Conservation (phyloP, 2,797 vertebrate genomes). For the Toxotes lorentzi region DNA sequence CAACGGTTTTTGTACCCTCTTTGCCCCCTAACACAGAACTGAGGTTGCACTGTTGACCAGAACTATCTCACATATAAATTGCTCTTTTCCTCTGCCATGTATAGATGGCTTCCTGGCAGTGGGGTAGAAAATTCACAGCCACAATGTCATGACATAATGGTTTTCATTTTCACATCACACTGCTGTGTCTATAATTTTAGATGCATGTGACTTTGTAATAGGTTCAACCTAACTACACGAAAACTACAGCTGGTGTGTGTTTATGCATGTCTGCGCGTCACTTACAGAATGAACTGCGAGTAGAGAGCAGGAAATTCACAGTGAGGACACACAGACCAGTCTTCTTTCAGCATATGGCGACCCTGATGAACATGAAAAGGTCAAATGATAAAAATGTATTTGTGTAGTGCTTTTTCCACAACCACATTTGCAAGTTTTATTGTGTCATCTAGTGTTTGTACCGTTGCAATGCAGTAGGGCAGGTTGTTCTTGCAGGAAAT, state of each 20-base stretch:
- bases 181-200: background rate
- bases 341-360: slow-evolving; percentile 93
- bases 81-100: too few species aligned
- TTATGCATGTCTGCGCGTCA: slow-evolving; percentile 35
- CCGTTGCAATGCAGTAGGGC: slow-evolving; percentile 96
- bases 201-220: background rate
- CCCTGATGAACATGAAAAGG: slow-evolving; percentile 82
- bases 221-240: background rate
- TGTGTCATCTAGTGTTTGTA: slow-evolving; percentile 33
- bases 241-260: background rate
- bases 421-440: background rate
- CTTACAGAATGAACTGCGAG: slow-evolving; percentile 91
- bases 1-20: too few species aligned
- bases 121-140: too few species aligned
- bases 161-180: too few species aligned
- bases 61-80: too few species aligned
- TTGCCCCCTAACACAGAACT: too few species aligned
- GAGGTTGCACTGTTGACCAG: too few species aligned
- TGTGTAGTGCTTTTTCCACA: too few species aligned
- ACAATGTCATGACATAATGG: too few species aligned
- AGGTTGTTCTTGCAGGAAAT: slow-evolving; percentile 96
- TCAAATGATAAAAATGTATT: background rate
- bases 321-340: slow-evolving; percentile 94
- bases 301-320: slow-evolving; percentile 96
- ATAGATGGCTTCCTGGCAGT: too few species aligned